phyloP scores from a whole-genome alignment of 2,888 invertebrate genomes.

The Pandemis cinnamomeana region DNA sequence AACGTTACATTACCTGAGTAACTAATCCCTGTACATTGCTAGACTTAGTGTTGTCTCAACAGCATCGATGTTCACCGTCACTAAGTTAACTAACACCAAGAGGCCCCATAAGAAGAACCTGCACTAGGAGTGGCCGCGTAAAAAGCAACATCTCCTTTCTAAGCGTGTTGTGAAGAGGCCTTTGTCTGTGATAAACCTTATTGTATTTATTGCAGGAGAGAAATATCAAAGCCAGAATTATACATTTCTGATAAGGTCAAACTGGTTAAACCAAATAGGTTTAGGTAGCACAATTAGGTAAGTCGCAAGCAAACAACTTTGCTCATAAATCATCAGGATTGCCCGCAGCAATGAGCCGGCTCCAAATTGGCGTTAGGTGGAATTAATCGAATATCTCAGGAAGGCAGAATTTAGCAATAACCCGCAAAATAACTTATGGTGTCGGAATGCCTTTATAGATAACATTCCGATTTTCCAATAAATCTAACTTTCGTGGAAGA shows the following conservation, averaged over 20 bases:
- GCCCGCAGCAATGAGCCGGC: slow-evolving; percentile 15
- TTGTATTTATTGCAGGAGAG: too few species aligned
- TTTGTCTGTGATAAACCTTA: too few species aligned
- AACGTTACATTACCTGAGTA: too few species aligned
- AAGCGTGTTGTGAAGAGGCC: too few species aligned
- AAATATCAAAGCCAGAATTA: not conserved
- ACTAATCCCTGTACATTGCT: too few species aligned
- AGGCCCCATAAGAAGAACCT: too few species aligned
- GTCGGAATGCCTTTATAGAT: slow-evolving; percentile 18
- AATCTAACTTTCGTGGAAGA: not conserved
- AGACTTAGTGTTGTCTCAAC: too few species aligned
- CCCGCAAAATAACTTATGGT: slow-evolving; percentile 20
- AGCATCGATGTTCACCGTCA: too few species aligned
- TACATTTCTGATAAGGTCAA: slow-evolving; percentile 12
- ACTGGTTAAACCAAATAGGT: slow-evolving; percentile 20
- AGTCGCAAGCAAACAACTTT: slow-evolving; percentile 32
- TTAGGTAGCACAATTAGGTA: slow-evolving; percentile 14
- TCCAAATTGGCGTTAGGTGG: slow-evolving; percentile 29
- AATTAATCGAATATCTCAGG: slow-evolving; percentile 37
- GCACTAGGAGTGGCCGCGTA: too few species aligned
- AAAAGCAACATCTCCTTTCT: too few species aligned
- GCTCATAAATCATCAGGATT: slow-evolving; percentile 33
- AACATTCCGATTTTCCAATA: slow-evolving; percentile 6
- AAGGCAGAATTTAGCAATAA: slow-evolving; percentile 20
- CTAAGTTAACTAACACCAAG: too few species aligned